These are phyloP conservation scores for Bucorvus abyssinicus DNA, from an alignment of 2,797 vertebrate genomes.

Conservation along the genomic window DNA sequence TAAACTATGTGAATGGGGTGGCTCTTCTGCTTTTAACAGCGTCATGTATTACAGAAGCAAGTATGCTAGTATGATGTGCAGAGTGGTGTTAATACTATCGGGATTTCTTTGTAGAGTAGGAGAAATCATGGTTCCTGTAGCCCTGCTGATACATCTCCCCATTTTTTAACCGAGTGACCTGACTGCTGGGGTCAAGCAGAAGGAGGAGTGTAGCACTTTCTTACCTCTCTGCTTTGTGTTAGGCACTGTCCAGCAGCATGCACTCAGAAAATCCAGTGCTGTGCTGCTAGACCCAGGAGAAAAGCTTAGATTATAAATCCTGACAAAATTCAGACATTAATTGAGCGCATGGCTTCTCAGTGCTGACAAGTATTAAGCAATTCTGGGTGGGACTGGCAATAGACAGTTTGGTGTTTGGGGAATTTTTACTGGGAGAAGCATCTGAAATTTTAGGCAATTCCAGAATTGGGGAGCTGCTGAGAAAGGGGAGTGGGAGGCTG, in stretches of 20 bases:
- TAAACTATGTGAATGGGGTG: background rate
- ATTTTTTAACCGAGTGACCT: background rate
- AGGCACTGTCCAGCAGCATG: background rate
- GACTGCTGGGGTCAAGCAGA: background rate
- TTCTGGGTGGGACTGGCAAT: slow-evolving; percentile 40
- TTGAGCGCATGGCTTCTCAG: background rate
- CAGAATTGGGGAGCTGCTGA: background rate
- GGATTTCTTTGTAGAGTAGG: background rate
- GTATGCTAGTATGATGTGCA: background rate
- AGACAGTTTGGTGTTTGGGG: background rate
- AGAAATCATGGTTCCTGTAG: background rate
- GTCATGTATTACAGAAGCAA: background rate
- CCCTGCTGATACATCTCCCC: background rate
- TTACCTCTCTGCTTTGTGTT: background rate
- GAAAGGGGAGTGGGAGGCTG: background rate
- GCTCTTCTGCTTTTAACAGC: background rate
- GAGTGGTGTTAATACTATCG: background rate
- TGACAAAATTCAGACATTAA: background rate
- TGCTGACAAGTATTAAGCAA: slow-evolving; percentile 40
- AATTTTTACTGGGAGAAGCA: slow-evolving; percentile 11
- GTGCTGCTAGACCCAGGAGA: background rate
- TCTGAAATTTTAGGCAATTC: slow-evolving; percentile 11
- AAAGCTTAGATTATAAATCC: background rate
- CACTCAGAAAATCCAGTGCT: background rate
- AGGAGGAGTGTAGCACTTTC: background rate